Conservation (phyloP, 2,797 vertebrate species). For the Dallia pectoralis region DNA sequence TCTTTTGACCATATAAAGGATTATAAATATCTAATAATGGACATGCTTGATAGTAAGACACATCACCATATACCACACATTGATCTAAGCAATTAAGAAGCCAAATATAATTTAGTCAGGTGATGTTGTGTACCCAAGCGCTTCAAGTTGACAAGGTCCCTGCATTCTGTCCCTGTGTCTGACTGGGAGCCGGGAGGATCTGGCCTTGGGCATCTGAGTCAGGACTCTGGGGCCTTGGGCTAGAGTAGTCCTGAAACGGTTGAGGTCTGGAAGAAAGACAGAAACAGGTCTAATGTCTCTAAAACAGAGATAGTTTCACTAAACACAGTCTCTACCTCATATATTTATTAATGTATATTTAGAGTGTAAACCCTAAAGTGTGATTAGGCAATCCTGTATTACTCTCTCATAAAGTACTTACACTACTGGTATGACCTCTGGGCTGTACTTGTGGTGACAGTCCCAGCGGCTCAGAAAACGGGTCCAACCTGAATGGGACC, state of each 20-base stretch:
- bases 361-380: too few species aligned
- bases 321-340: not conserved
- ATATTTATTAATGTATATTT: not conserved
- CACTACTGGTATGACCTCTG: not conserved
- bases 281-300: not conserved
- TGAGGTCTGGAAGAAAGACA: not conserved
- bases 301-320: not conserved
- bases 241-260: not conserved
- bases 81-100: not conserved
- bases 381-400: not conserved
- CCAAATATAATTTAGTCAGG: too few species aligned
- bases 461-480: not conserved
- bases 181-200: not conserved
- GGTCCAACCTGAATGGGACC: not conserved
- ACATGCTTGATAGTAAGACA: not conserved
- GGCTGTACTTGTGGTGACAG: not conserved
- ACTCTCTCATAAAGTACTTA: not conserved
- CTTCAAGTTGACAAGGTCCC: not conserved
- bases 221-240: not conserved
- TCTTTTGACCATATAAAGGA: not conserved
- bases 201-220: not conserved
- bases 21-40: not conserved
- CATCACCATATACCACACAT: not conserved
- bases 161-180: not conserved
- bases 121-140: not conserved